Evolutionary conservation across 1,140 invertebrate species (phyloP), one percentile per base, ranked within the genome.

Genomic region (Uloborus diversus): DNA sequence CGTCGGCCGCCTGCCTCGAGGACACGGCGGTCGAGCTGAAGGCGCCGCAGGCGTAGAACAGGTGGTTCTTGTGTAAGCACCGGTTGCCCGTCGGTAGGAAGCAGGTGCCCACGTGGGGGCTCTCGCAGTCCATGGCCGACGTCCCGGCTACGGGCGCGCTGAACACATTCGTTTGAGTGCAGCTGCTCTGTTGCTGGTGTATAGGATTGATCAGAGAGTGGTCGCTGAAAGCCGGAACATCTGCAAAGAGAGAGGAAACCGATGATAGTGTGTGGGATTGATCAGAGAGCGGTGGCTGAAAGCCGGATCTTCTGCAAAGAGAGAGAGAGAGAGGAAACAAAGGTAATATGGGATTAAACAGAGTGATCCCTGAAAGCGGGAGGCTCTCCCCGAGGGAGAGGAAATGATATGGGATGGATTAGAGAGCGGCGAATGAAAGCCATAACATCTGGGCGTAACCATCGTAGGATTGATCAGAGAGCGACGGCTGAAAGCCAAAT

Each of bases 71-170:
- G 42, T 81, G 79, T 33, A 70, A 51, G 79, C 79, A 62, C 23
- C 79, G 79, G 25, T 81, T 79, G 65, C 76, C 76, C 9, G 65
- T 61, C 25, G 76, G 76, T 42, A 79, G 53, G 30, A 79, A 59
- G 23, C 47, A 56, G 20, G 37, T 37, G 20, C 49, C 25, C 14
- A 65, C 49, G n/a, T 66, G 80, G 42, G 85, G 86, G 82, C 86
- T 86, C 81, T 85, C 87, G 83, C 87, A 87, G 79, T 88, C 87
- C 86, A 88, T 87, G 25, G 83, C 82, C 5, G 81, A 83, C 4
- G 82, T 68, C 17, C 35, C 64, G 37, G 53, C 47, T 4, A 25
- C 25, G 20, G 69, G 69, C 11, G 69, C 25, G 32, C 23, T 73
- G 37, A 61, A 73, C 9, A 73, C 51, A 37, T 73, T 73, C 28